These are phyloP conservation scores for Apocrypta bakeri DNA, from an alignment of 1,140 invertebrate species.

Conservation along the genomic window DNA sequence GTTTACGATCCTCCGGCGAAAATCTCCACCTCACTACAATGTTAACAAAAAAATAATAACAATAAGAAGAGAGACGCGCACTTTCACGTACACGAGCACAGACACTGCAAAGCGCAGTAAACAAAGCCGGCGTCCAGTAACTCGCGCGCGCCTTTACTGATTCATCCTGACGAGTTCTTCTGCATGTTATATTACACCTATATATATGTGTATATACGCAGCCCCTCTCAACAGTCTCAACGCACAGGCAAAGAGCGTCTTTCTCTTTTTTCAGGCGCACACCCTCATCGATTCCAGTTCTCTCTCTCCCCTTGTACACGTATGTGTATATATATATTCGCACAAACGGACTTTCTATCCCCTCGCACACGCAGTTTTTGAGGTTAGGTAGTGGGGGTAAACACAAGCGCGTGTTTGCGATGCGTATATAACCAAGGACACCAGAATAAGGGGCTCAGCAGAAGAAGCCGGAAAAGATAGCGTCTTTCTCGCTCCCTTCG, in stretches of 20 bases:
- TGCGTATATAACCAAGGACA: not conserved
- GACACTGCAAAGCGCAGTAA: not conserved
- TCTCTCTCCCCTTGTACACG: not conserved
- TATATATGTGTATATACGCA: no score
- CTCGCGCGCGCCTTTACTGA: constrained; percentile 20
- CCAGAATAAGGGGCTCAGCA: no score
- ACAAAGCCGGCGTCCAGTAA: not conserved
- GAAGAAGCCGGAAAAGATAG: not conserved
- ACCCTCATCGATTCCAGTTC: constrained; percentile 36
- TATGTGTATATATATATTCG: not conserved
- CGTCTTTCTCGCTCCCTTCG: not conserved
- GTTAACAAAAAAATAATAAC: not conserved
- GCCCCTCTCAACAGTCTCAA: no score
- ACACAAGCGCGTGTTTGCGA: not conserved
- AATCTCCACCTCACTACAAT: no score
- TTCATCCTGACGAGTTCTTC: no score
- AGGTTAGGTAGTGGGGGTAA: not conserved
- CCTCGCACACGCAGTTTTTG: not conserved
- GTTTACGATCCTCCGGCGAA: no score
- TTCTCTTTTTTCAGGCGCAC: constrained; percentile 1
- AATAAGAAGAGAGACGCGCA: not conserved
- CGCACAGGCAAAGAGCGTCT: no score
- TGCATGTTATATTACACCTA: not conserved
- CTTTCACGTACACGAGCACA: no score
- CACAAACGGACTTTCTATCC: no score